Evolutionary conservation across 1,140 invertebrate genomes (phyloP), one percentile per base, ranked within the genome.

Genomic region (Acromyrmex echinatior): DNA sequence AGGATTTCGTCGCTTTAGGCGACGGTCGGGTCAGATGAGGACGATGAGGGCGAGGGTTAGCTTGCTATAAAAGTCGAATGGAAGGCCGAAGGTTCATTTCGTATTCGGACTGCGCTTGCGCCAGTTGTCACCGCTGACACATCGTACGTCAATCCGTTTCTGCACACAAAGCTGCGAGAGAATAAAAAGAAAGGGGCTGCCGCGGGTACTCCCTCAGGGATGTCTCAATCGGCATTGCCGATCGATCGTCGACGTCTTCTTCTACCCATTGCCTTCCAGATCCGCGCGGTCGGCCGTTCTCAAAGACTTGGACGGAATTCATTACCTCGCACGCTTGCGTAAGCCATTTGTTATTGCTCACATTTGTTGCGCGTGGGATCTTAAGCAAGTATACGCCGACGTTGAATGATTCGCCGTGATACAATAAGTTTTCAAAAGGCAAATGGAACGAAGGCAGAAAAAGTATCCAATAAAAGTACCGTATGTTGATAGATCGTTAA

Each of bases 111-210:
- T 92, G 92, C 94, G 94, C 94, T 93, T 95, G 95, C 93, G 94
- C 94, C 94, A 95, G 95, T 95, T 95, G 95, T 95, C 95, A 95
- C 92, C 88, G 94, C 94, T 95, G 95, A 95, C 95, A 95, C 95
- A 93, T 95, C 94, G 94, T 95, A 94, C 93, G 95, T 95, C 95
- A 95, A 95, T 91, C 92, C 86, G 92, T 93, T 93, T 94, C 92
- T 94, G 90, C 93, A 91, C 92, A 94, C 93, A 93, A 94, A 94
- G 92, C 93, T 92, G 66, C 71, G 70, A 62, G 86, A 87, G 87
- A 88, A 91, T 92, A 93, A 94, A 93, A 94, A 92, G 91, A 79
- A 87, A 80, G 91, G 60, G 90, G 85, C 51, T 90, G 86, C 88
- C 88, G 86, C 91, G 88, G 79, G 18, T 76, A 77, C 88, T 58